Base-by-base conservation (phyloP, 2,888 invertebrate species). In the Thereva unica region DNA sequence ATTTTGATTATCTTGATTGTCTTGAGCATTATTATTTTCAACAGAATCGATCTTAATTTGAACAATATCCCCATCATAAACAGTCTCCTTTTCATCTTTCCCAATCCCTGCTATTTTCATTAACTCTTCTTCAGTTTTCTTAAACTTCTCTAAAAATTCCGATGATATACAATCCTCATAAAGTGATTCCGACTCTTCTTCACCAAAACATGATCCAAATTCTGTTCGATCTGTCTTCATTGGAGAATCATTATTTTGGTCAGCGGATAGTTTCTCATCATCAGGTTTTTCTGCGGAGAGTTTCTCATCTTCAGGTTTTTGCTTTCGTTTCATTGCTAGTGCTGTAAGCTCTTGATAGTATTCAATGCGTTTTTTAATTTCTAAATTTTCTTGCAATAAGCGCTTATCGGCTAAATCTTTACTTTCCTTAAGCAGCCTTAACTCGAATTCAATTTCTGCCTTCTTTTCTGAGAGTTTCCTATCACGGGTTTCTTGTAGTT, bases 391-490 rank as follows among this genome's bases (percentile, higher is more conserved):
- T 3, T 70, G 68, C 2, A 71, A 47, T 66, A 79, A 44, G 3
- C 71, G 72, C 4, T 74, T 68, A 3, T 76, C 74, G 41, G 80
- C 78, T 23, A 75, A 6, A 10, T 75, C 68, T 38, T 77, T 74
- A 2, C 73, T 72, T 8, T 77, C 74, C 34, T 71, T 71, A 3
- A 76, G 64, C 44, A 75, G 71, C 23, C 73, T 73, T 1, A 78
- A 53, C 49, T 80, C 80, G 6, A 71, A 7, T 44, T 74, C 74
- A 9, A 81, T 72, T 49, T 75, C 75, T 9, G 69, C 70, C 3
- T 75, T 74, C 34, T 76, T 73, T 35, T 78, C 76, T n/a, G 74
- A 73, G n/a, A 79, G 63, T 52, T 77, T 78, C 4, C 73, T 68
- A 8, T 77, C 74, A 41, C 75, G 73, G 1, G 72, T 73, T 37